Evolutionary conservation across 2,797 vertebrate species (phyloP), one percentile per base, ranked within the genome.

Genomic region (Gila robusta): DNA sequence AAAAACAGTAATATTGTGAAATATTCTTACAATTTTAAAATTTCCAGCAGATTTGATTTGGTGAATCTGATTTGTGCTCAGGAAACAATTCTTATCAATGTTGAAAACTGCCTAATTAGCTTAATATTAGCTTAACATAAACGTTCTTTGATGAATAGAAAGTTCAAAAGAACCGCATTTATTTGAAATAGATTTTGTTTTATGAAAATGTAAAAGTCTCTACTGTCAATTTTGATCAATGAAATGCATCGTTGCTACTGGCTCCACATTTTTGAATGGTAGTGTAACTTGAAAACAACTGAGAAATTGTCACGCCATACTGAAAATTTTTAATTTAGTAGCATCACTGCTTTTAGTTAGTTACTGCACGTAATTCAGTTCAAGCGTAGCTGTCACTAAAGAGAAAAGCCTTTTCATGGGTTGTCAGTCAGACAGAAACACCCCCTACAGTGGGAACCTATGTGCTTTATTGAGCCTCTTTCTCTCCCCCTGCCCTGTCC

Each of bases 401-500:
- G 37, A 77, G 79, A 28, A 83, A 79, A 73, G 52, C 49, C 79
- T 83, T 81, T 82, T 87, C 64, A 87, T 32, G 37, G 64, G 37
- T 17, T 82, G 88, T 85, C 86, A 79, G 82, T 85, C 82, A 59
- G 79, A 54, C 37, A 69, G 47, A 54, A 67, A 81, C 28, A 23
- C 70, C 73, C 66, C 73, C 74, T 54, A 54, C 41, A 76, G 79
- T 32, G 5, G 47, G n/a, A 74, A 76, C 71, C 72, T 47, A 86
- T 66, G 52, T 32, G 59, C 74, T 54, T 35, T 56, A 28, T 70
- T 80, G 67, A 62, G 88, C 81, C 86, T 91, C 87, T 82, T 39
- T 87, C 54, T 9, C 81, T 88, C 70, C 79, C 72, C 70, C 87
- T 83, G 87, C 83, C 77, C 76, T 71, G 66, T 41, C 87, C 73